Base-by-base conservation (phyloP, 2,888 invertebrate species). In the Tromatobia lineatoria region DNA sequence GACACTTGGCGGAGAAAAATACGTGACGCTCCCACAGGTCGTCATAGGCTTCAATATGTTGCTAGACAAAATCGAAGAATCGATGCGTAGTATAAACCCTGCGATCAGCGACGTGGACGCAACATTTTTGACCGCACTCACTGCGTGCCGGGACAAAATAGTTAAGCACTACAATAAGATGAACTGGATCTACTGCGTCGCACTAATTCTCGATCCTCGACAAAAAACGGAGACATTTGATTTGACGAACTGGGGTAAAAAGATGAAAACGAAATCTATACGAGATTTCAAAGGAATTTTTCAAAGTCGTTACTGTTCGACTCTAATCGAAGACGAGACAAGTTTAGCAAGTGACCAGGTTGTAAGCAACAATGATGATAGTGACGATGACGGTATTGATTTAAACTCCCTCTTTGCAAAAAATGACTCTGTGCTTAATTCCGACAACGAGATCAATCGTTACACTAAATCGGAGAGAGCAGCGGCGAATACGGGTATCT, bases 111-210 rank as follows among this genome's bases (percentile, higher is more conserved):
- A 45, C 11, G 42, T 50, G 1, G 76, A 76, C 50, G 77, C 80
- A 73, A 80, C 52, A 34, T 67, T 83, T 42, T 29, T 83, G 13
- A 18, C 71, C 7, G 80, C 83, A 0, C 71, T 84, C 59, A 47
- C 29, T 50, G 77, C 77, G 15, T 29, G 54, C 6, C 34, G 73
- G 34, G 59, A 81, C 50, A 81, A 81, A 70, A 64, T 84, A 11
- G n/a, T 81, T 3, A 78, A 81, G 34, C 78, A 84, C 61, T 81
- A 81, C 45, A n/a, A 52, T 18, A 84, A 84, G 61, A 85, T 78
- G 34, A 86, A 88, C 47, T 87, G 86, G 87, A 85, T 87, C 11
- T 87, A 88, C 47, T 83, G 87, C 64, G 73, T 80, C 64, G 82
- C 77, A 18, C 79, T 88, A 15, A 87, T 86, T n/a, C 78, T 88